Evolutionary conservation across 2,888 invertebrate genomes (phyloP).

Genomic region (Salticus scenicus): DNA sequence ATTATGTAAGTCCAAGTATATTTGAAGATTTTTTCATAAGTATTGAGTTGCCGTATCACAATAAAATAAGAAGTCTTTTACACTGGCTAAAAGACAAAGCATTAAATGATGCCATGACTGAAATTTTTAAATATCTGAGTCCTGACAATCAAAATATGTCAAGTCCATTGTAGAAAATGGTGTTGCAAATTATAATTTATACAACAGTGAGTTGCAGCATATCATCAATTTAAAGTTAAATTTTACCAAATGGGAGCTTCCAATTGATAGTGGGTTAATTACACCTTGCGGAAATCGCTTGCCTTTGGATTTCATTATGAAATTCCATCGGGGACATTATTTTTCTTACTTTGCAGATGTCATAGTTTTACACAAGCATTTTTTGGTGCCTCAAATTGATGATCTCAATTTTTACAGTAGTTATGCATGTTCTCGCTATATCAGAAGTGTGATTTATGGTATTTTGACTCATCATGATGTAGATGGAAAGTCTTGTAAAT

Average conservation of each 20-base stretch:
- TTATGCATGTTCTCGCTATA: conserved; percentile 72
- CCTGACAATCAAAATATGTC: conserved; percentile 79
- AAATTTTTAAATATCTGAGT: conserved; percentile 80
- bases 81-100: conserved; percentile 85
- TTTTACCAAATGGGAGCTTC: background rate
- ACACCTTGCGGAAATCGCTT: conserved; percentile 73
- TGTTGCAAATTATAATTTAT: conserved; percentile 81
- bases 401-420: conserved; percentile 72
- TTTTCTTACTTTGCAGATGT: conserved; percentile 81
- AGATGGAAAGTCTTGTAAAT: background rate
- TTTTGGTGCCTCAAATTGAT: conserved; percentile 74
- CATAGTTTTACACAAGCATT: conserved; percentile 73
- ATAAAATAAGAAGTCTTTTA: conserved; percentile 83
- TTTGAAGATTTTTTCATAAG: conserved; percentile 55
- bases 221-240: conserved; percentile 74
- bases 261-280: background rate
- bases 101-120: conserved; percentile 82
- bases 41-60: conserved; percentile 78
- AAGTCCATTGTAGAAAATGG: conserved; percentile 80
- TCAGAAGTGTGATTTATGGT: conserved; percentile 74
- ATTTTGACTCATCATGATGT: conserved; percentile 73
- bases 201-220: conserved; percentile 80
- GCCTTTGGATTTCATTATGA: conserved; percentile 82
- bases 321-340: conserved; percentile 80
- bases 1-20: conserved; percentile 81